These are phyloP conservation scores for Melanaphis sacchari DNA, from an alignment of 1,140 invertebrate genomes.

Conservation along the genomic window DNA sequence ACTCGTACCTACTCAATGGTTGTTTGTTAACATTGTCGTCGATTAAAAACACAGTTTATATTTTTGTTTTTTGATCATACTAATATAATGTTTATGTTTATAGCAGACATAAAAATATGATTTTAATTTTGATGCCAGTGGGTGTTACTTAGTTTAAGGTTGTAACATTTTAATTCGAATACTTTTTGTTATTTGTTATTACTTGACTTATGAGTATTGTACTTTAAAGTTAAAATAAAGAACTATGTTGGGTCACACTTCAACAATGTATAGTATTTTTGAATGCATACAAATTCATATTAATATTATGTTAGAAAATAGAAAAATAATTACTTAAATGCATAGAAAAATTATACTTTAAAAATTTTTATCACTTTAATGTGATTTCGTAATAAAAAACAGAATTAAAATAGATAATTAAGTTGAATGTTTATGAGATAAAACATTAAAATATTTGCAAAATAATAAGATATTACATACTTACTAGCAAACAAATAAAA, in stretches of 20 bases:
- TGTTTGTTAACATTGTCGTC: too few species aligned
- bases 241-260: background rate
- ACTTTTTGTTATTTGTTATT: too few species aligned
- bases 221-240: background rate
- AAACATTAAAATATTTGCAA: background rate
- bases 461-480: background rate
- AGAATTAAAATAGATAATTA: background rate
- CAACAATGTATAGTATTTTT: background rate
- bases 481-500: background rate
- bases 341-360: background rate
- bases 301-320: background rate
- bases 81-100: too few species aligned
- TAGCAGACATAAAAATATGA: too few species aligned
- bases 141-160: too few species aligned
- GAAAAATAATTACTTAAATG: background rate
- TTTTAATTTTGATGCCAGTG: too few species aligned
- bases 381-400: background rate
- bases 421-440: background rate
- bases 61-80: too few species aligned
- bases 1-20: background rate
- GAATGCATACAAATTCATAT: background rate
- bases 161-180: too few species aligned
- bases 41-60: too few species aligned
- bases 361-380: background rate
- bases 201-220: too few species aligned